These are phyloP conservation scores for Collichthys lucidus DNA, from an alignment of 2,113 vertebrate genomes.

Conservation along the genomic window DNA sequence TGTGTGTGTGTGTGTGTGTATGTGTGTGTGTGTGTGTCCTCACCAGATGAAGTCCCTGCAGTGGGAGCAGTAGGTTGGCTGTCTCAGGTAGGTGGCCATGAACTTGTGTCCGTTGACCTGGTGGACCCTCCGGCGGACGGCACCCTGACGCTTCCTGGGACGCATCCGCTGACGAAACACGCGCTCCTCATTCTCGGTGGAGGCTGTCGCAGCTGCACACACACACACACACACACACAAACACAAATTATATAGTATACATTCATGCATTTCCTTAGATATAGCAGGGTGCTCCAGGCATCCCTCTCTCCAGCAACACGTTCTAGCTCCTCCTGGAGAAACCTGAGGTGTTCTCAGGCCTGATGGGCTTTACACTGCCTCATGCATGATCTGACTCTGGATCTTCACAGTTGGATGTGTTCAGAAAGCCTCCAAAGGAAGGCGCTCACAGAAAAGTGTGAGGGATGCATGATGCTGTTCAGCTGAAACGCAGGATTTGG, in stretches of 20 bases:
- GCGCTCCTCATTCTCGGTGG: slow-evolving; percentile 93
- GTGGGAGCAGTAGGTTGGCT: slow-evolving; percentile 97
- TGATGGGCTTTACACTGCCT: too few species aligned
- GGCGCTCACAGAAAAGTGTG: too few species aligned
- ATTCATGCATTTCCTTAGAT: too few species aligned
- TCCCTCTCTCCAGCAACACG: too few species aligned
- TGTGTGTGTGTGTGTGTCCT: slow-evolving; percentile 27
- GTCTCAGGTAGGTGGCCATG: slow-evolving; percentile 97
- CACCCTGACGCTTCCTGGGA: slow-evolving; percentile 94
- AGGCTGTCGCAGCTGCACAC: slow-evolving; percentile 67
- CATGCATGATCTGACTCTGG: too few species aligned
- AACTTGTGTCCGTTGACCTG: slow-evolving; percentile 98
- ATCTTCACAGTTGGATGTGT: too few species aligned
- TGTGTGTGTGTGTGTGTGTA: neutral
- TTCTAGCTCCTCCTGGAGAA: too few species aligned
- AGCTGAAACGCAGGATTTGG: neutral
- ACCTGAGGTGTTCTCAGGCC: too few species aligned
- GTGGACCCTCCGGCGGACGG: slow-evolving; percentile 93
- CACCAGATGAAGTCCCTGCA: slow-evolving; percentile 98
- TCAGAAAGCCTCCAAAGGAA: too few species aligned
- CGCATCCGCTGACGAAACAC: slow-evolving; percentile 95
- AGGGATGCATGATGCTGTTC: too few species aligned
- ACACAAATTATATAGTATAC: neutral
- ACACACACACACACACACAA: neutral
- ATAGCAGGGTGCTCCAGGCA: too few species aligned